Evolutionary conservation across 2,888 invertebrate species (phyloP), one percentile per base, ranked within the genome.

Genomic region (Lithophane ornitopus): DNA sequence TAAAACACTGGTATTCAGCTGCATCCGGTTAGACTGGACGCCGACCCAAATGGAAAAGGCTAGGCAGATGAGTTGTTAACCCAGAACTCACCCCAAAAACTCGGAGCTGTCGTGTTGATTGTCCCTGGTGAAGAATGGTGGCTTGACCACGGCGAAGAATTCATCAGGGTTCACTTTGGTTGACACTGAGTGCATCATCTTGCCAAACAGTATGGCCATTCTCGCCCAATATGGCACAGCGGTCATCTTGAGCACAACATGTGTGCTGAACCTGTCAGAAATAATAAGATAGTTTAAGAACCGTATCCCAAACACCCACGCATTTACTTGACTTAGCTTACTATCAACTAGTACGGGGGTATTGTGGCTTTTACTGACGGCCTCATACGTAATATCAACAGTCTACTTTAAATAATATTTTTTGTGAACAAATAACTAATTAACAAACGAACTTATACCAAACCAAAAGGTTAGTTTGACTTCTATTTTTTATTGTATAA

Each of bases 101-200:
- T 99, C 99, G 0, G 98, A 98, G 93, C 98, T 98, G 89, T 99
- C 99, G 90, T 99, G 99, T 89, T 99, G 99, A 82, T 98, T 97
- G 26, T 98, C 98, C 11, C 97, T 97, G 52, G 97, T 97, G 92
- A 99, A 99, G 89, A 98, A 98, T 0, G 98, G 97, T 11, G 99
- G 98, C 85, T 98, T 97, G 2, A 98, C 97, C 1, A 97, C 97
- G 65, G 97, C 96, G 82, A 98, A 96, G 90, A 98, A 97, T 62
- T 97, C 98, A n/a, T 95, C 97, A 0, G 98, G 98, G 22, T 98
- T 97, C 87, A 98, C 91, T 66, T 98, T 97, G 49, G 97, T 96
- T 70, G 98, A 95, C 70, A 97, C 94, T 0, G 98, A 98, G 90
- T 97, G 97, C 88, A 97, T 97, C 94, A 98, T 96, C 76, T 98